Conservation (phyloP, 2,888 invertebrate genomes). For the Drosophila percnosoma region DNA sequence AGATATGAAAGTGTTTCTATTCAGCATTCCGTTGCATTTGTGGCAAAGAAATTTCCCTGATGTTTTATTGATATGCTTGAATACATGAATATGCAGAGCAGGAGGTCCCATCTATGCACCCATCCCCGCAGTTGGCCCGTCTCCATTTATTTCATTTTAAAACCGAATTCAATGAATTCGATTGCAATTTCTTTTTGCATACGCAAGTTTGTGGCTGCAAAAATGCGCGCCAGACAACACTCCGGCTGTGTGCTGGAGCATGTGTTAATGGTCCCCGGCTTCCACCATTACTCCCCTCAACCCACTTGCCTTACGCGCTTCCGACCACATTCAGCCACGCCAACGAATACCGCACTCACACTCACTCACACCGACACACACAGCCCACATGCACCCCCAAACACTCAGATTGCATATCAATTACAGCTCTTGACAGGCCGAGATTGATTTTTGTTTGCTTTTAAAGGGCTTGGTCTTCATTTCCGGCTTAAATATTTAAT, state of each 20-base stretch:
- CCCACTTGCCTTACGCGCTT: slow-evolving; percentile 8
- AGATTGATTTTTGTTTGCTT: slow-evolving; percentile 68
- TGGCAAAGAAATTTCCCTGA: neutral
- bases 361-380: neutral
- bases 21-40: slow-evolving; percentile 1
- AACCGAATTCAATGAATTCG: slow-evolving; percentile 80
- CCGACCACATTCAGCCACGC: slow-evolving; percentile 43
- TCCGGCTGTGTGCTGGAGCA: slow-evolving; percentile 36
- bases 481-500: slow-evolving; percentile 34
- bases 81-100: slow-evolving; percentile 20
- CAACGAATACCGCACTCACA: slow-evolving; percentile 17
- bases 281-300: neutral
- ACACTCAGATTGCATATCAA: slow-evolving; percentile 64
- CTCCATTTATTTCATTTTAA: slow-evolving; percentile 64
- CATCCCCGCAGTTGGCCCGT: slow-evolving; percentile 3
- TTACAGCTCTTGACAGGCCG: slow-evolving; percentile 58
- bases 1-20: neutral
- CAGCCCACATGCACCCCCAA: slow-evolving; percentile 18
- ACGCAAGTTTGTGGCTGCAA: slow-evolving; percentile 75
- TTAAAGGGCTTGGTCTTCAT: slow-evolving; percentile 36
- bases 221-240: slow-evolving; percentile 39
- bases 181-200: slow-evolving; percentile 77
- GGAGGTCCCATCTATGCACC: slow-evolving; percentile 2
- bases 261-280: slow-evolving; percentile 50
- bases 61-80: slow-evolving; percentile 1